Evolutionary conservation across 2,113 vertebrate species (phyloP).

Genomic region (Burhinus oedicnemus): DNA sequence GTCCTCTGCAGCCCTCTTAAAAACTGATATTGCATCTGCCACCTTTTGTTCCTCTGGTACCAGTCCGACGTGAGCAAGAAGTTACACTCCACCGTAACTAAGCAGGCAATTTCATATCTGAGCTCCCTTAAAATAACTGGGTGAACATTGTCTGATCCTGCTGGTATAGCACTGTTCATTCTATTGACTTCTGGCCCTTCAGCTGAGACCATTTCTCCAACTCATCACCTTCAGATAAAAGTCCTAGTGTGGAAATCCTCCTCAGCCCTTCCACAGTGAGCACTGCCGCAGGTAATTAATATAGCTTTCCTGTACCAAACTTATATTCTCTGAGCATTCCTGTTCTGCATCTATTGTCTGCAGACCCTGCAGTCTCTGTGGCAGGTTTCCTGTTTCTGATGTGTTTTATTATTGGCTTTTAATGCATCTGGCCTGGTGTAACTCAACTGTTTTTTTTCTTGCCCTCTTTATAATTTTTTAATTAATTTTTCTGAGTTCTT

Average conservation of each 20-base stretch:
- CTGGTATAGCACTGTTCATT: not conserved
- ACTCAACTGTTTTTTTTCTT: not conserved
- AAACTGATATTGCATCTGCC: not conserved
- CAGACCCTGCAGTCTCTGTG: not conserved
- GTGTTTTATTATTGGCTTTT: not conserved
- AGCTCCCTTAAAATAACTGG: not conserved
- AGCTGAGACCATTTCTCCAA: not conserved
- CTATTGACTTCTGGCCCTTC: not conserved
- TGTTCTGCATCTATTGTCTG: not conserved
- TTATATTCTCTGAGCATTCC: not conserved
- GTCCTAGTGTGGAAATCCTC: not conserved
- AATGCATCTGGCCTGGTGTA: not conserved
- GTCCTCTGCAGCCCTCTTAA: not conserved
- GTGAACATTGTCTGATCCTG: not conserved
- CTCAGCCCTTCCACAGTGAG: not conserved
- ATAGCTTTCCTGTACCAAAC: not conserved
- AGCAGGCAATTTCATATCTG: not conserved
- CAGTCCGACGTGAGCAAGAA: not conserved
- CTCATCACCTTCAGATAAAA: not conserved
- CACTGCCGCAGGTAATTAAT: not conserved
- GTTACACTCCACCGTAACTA: not conserved
- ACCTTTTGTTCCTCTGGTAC: not conserved
- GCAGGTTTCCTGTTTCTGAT: not conserved
- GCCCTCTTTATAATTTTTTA: not conserved
- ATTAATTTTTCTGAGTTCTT: not conserved